Conservation (phyloP, 1,140 invertebrate genomes). For the silkworm (Bombyx mori) region ASM3026992v2 NC_085131.1:8898501-8899000, state of each 20-base stretch:
- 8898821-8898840: constrained; percentile 9
- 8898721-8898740: constrained; percentile 23
- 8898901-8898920: too few species aligned
- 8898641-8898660: constrained; percentile 44
- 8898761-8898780: too few species aligned
- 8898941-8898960: too few species aligned
- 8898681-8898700: constrained; percentile 44
- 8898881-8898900: too few species aligned
- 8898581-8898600: constrained; percentile 24
- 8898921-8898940: too few species aligned
- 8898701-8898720: constrained; percentile 36
- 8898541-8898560: too few species aligned
- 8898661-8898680: constrained; percentile 20
- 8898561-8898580: constrained; percentile 2
- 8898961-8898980: too few species aligned
- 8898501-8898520: too few species aligned
- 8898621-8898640: constrained; percentile 22
- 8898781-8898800: too few species aligned
- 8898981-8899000: constrained; percentile 26
- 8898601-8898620: constrained; percentile 47
- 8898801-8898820: neutral
- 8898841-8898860: too few species aligned
- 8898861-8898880: too few species aligned
- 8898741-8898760: constrained; percentile 18
- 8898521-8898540: too few species aligned